Evolutionary conservation across 2,797 vertebrate species (phyloP), one percentile per base, ranked within the genome.

Genomic region (Delichon dasypus): DNA sequence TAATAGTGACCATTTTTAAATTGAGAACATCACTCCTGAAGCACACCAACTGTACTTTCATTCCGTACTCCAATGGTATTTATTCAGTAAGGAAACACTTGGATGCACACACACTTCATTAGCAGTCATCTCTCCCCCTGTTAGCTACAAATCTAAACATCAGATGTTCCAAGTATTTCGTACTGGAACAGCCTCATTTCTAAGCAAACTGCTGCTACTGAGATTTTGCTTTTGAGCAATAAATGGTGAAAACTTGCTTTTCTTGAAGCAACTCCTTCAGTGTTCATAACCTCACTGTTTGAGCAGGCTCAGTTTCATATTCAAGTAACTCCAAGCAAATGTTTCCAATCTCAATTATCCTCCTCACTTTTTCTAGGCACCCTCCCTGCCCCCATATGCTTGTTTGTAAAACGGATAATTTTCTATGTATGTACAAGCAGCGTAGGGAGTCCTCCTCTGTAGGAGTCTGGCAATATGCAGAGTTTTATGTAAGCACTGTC

Each of bases 391-490:
- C 71, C 57, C 51, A 36, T 62, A 53, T 55, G 36, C 79, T 79
- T 95, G 62, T 84, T 73, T 96, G 80, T 70, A 94, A 73, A 96
- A 94, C 48, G 85, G 89, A 53, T 62, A 58, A 78, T 76, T 88
- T 81, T 93, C 58, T 70, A 18, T 34, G 64, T 75, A 54, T 48
- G 40, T 26, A 88, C 64, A 82, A 89, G 48, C 72, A 91, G 73
- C 1, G 0, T 38, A 73, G 65, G 86, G 72, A 88, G 64, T 72
- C 89, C 79, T 91, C 47, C 70, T 85, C 55, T 48, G 48, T 14
- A 55, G 87, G 53, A 89, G 72, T 23, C 45, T 68, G 50, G n/a
- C 58, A 87, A 93, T 68, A 93, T 27, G 62, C 36, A 64, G 47
- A 50, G 87, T 91, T 81, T 87, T 72, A 85, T 77, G 76, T 42